These are phyloP conservation scores for Micrastur ruficollis DNA, from an alignment of 2,797 vertebrate genomes.

Conservation along the genomic window DNA sequence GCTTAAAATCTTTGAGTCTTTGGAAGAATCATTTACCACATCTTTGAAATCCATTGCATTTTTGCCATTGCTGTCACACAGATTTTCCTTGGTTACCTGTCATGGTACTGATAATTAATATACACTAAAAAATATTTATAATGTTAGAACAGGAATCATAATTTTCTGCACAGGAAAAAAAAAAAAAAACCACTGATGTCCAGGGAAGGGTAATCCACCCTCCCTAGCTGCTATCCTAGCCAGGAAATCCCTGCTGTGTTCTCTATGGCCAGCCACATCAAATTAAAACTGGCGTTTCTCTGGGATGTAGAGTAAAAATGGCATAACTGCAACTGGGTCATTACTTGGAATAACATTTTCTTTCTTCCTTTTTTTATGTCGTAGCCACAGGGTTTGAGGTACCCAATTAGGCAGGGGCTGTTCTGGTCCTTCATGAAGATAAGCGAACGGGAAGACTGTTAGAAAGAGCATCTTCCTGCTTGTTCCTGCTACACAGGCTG, in stretches of 20 bases:
- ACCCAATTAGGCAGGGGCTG: neutral
- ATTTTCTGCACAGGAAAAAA: neutral
- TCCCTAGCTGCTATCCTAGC: neutral
- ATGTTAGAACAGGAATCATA: neutral
- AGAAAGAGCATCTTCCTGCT: neutral
- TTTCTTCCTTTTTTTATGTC: neutral
- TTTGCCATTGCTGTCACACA: neutral
- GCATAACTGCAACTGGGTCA: neutral
- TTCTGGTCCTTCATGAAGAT: neutral
- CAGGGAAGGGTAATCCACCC: neutral
- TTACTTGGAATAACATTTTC: neutral
- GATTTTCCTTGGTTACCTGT: neutral
- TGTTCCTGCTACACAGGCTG: neutral
- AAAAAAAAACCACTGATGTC: neutral
- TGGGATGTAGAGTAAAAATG: neutral
- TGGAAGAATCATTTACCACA: neutral
- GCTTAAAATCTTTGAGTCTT: neutral
- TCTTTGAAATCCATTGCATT: neutral
- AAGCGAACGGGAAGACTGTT: neutral
- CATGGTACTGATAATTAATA: neutral
- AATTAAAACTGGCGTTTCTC: neutral
- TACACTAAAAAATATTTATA: neutral
- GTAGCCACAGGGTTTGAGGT: neutral
- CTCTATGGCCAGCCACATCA: neutral
- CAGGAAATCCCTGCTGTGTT: neutral